Base-by-base conservation (phyloP, 23 tunicate species). In the Phallusia fumigata region DNA sequence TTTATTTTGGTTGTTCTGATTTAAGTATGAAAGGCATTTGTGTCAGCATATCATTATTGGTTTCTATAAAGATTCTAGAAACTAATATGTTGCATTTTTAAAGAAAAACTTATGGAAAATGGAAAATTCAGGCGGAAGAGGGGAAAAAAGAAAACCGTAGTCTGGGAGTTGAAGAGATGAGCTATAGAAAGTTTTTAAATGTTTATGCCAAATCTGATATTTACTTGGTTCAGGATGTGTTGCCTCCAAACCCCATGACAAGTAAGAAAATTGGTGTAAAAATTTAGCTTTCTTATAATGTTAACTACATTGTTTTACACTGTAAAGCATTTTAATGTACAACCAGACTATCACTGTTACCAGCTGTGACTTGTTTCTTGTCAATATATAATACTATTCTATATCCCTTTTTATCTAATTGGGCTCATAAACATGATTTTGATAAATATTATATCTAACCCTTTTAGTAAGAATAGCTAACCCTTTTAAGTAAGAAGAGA, bases 101-200 rank as follows among this genome's bases (percentile, higher is more conserved):
- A 11, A 79, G 83, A 50, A 79, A 79, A 15, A 80, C 75, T 8
- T 84, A 69, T 65, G 88, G 95, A 65, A 40, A 65, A 10, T 89
- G 95, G 95, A 47, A 34, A 64, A 73, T 89, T 76, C 89, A 83
- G 19, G 88, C 79, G 31, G 95, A 90, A 50, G 80, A 81, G 49
- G 90, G 95, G 30, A 90, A 90, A 50, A 90, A 86, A 74, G 95
- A 90, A 78, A 77, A 90, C 74, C 58, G 95, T 5, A 45, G 44
- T 30, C 18, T 36, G 34, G 84, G 87, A 18, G 82, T 31, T 19
- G 30, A 36, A n/a, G 69, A 35, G 8, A 84, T 81, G 89, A 58
- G 64, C 24, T 90, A 85, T 65, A 35, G 53, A 21, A 32, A 84
- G 52, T 90, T 75, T 77, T 35, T 90, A 6, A 53, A 51, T 44